These are phyloP conservation scores for Lasioglossum leucozonium DNA, from an alignment of 2,888 invertebrate species.

Conservation along the genomic window DNA sequence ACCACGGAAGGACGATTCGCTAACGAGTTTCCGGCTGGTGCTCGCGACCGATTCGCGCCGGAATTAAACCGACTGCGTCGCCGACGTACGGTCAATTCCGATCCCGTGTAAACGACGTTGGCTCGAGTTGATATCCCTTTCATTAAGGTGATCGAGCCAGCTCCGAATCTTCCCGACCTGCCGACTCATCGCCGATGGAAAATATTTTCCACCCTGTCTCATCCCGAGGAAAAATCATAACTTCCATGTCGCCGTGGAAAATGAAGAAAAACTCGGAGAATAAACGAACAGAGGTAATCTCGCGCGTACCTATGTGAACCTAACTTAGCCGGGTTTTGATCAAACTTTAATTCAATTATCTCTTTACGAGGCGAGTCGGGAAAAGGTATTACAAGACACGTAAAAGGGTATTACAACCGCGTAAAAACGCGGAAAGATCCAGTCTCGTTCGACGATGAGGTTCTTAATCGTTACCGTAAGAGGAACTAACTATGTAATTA, in stretches of 20 bases:
- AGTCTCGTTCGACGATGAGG: neutral
- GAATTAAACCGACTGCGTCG: conserved; percentile 57
- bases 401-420: neutral
- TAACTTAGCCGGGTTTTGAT: neutral
- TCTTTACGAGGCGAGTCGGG: neutral
- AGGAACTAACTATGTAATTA: conserved; percentile 15
- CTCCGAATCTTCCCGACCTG: neutral
- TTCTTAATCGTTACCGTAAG: conserved; percentile 14
- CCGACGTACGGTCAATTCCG: conserved; percentile 49
- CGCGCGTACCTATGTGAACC: neutral
- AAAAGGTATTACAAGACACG: neutral
- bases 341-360: conserved; percentile 10
- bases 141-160: conserved; percentile 25
- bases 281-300: neutral
- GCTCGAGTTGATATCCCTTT: conserved; percentile 48
- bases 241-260: neutral
- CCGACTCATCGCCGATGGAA: neutral
- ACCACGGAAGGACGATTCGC: conserved; percentile 63
- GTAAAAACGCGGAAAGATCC: neutral
- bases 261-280: neutral
- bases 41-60: conserved; percentile 60
- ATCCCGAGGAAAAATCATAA: neutral
- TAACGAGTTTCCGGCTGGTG: conserved; percentile 67
- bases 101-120: conserved; percentile 47
- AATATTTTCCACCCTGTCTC: neutral